These are phyloP conservation scores for Caenorhabditis panamensis DNA, from an alignment of 2,888 invertebrate species.

Conservation along the genomic window DNA sequence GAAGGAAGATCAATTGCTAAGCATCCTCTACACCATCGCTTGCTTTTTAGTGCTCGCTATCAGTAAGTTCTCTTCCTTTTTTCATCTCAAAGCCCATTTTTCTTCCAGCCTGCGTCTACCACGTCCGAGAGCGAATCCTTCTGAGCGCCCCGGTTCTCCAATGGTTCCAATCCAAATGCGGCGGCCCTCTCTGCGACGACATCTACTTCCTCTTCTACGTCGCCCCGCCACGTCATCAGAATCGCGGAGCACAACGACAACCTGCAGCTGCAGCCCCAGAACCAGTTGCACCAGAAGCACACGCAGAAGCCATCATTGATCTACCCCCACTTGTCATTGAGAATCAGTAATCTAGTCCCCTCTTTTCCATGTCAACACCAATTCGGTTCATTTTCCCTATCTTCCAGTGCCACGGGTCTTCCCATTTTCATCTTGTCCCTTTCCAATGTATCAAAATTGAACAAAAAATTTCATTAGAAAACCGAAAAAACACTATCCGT, in stretches of 20 bases:
- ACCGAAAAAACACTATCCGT: conserved; percentile 14
- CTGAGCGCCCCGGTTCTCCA: conserved; percentile 28
- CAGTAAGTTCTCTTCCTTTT: conserved; percentile 26
- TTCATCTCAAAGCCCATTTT: background rate
- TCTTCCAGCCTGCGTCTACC: conserved; percentile 56
- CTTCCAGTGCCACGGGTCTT: background rate
- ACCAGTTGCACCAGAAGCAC: conserved; percentile 17
- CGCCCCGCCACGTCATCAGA: conserved; percentile 32
- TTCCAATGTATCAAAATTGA: background rate
- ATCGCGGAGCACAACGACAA: conserved; percentile 12
- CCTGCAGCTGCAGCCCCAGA: conserved; percentile 9
- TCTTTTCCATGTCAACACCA: too few species aligned
- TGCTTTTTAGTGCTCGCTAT: conserved; percentile 26
- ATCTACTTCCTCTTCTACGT: conserved; percentile 56
- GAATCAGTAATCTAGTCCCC: background rate
- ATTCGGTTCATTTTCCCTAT: background rate
- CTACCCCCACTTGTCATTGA: conserved; percentile 29
- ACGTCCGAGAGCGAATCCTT: conserved; percentile 44
- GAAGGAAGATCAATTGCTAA: conserved; percentile 9
- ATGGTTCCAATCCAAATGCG: conserved; percentile 49
- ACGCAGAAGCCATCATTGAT: conserved; percentile 7
- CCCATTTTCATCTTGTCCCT: conserved; percentile 3
- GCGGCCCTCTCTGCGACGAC: conserved; percentile 41
- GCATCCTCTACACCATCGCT: background rate
- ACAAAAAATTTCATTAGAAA: conserved; percentile 1